Conservation (phyloP, 2,888 invertebrate species). For the Drosophila subquinaria region DNA sequence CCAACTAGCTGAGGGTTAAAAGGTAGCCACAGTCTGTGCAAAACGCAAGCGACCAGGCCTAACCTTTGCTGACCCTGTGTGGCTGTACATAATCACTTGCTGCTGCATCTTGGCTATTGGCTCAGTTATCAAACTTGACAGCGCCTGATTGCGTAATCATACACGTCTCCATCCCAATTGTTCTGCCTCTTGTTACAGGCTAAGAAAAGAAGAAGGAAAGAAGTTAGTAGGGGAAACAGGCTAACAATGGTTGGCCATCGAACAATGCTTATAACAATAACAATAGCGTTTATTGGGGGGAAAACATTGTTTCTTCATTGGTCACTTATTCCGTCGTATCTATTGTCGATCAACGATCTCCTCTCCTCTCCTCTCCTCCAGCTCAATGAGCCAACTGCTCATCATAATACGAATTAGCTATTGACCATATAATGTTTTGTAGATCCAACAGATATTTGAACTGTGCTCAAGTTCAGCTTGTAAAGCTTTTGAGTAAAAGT, state of each 20-base stretch:
- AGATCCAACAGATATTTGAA: constrained; percentile 8
- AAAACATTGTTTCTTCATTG: constrained; percentile 34
- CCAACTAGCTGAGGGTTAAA: constrained; percentile 23
- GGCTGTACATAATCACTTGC: constrained; percentile 34
- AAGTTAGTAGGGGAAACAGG: not conserved
- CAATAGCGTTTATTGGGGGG: constrained; percentile 21
- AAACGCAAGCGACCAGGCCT: constrained; percentile 2
- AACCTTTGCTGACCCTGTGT: constrained; percentile 23
- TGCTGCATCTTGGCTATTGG: constrained; percentile 30
- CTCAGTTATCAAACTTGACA: constrained; percentile 39
- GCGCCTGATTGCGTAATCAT: constrained; percentile 43
- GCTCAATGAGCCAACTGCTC: not conserved
- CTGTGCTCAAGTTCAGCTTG: not conserved
- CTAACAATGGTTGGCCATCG: constrained; percentile 24
- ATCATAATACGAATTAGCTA: constrained; percentile 25
- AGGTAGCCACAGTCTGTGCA: constrained; percentile 10
- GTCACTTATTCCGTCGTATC: constrained; percentile 25
- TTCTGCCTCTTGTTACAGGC: not conserved
- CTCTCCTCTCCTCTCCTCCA: not conserved
- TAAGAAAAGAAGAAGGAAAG: constrained; percentile 3
- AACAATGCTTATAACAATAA: constrained; percentile 33
- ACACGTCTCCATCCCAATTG: constrained; percentile 22
- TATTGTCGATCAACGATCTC: constrained; percentile 26
- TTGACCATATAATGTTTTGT: constrained; percentile 6
- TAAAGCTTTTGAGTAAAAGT: not conserved